Conservation (phyloP, 2,888 invertebrate species). For the Oeneis ivallda region DNA sequence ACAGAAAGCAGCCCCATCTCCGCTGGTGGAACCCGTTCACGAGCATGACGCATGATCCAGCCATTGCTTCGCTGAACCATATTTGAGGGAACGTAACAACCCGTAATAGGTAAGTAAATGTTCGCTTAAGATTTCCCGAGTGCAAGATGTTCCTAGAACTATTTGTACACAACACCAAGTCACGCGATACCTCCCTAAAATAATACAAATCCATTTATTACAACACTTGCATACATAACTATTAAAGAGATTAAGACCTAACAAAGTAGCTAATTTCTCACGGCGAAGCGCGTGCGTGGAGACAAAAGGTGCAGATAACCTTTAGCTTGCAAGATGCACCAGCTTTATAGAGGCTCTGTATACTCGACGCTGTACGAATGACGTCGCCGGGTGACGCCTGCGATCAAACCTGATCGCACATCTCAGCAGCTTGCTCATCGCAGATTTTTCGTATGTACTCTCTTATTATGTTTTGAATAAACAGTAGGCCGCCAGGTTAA, state of each 20-base stretch:
- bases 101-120: no score
- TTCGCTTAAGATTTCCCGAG: not conserved
- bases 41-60: no score
- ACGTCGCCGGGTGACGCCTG: slow-evolving; percentile 53
- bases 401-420: slow-evolving; percentile 31
- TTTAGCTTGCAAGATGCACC: slow-evolving; percentile 25
- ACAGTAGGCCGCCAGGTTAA: no score
- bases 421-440: not conserved
- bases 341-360: slow-evolving; percentile 38
- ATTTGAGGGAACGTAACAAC: no score
- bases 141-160: slow-evolving; percentile 2
- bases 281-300: slow-evolving; percentile 35
- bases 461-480: no score
- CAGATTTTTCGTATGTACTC: no score
- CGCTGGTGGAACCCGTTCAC: no score
- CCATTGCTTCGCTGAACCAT: no score
- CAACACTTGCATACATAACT: slow-evolving; percentile 30
- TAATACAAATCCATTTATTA: slow-evolving; percentile 2
- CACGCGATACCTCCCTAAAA: slow-evolving; percentile 11
- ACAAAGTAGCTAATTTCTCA: slow-evolving; percentile 39
- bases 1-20: no score
- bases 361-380: slow-evolving; percentile 55
- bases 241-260: slow-evolving; percentile 31
- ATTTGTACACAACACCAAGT: slow-evolving; percentile 6
- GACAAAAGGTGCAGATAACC: slow-evolving; percentile 37